A percentile compares a stretch with the other conserved stretches of the same genome.
phyloP scores from a whole-genome alignment of 2,113 vertebrate genomes.

The Xerus inauris region DNA sequence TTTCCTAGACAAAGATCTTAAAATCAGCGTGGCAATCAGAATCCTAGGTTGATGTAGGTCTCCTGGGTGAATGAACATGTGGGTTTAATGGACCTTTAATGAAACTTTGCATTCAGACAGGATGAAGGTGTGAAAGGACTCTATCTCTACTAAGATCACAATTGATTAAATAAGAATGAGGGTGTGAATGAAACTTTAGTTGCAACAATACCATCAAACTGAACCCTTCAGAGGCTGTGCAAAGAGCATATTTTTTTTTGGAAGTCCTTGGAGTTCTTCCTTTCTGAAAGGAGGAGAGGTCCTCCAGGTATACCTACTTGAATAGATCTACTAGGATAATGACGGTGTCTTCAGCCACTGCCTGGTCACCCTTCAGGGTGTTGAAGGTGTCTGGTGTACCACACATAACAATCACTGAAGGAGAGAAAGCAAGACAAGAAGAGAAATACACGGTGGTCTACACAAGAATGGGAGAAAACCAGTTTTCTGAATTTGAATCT shows the following conservation, averaged over 20 bases:
- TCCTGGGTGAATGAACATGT: not conserved
- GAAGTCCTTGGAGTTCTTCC: constrained; percentile 2
- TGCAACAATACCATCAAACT: not conserved
- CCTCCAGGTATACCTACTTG: constrained; percentile 89
- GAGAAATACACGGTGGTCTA: not conserved
- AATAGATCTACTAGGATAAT: constrained; percentile 95
- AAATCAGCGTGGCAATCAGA: not conserved
- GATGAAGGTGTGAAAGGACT: not conserved
- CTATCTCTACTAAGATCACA: not conserved
- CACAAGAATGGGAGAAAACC: not conserved
- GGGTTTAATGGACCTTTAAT: not conserved
- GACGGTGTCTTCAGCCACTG: constrained; percentile 85
- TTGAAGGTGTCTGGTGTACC: constrained; percentile 84
- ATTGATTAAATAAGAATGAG: not conserved
- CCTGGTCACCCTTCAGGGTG: constrained; percentile 68
- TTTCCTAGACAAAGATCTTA: not conserved
- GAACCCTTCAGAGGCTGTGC: not conserved
- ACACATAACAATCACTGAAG: constrained; percentile 93
- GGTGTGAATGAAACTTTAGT: not conserved
- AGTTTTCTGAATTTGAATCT: not conserved
- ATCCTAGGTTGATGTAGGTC: not conserved
- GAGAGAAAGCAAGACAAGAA: constrained; percentile 52
- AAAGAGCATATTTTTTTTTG: not conserved
- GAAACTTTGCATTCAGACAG: not conserved
- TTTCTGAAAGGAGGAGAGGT: constrained; percentile 34